These are phyloP conservation scores for Simalia tracyae DNA, from an alignment of 2,797 vertebrate species.

Conservation along the genomic window DNA sequence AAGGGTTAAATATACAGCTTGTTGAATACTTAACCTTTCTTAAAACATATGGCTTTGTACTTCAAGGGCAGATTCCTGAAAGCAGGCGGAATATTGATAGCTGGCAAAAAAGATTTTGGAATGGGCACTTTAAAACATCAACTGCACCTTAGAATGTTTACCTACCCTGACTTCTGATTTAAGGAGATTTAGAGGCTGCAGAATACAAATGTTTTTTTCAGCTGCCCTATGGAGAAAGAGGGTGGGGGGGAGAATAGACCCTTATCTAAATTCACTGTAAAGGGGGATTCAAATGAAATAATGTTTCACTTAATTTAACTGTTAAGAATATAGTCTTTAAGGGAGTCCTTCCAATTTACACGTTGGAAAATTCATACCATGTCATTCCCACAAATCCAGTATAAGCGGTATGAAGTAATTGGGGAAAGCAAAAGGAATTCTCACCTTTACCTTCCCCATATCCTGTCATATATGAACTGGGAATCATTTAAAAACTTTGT, in stretches of 20 bases:
- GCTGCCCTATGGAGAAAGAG: background rate
- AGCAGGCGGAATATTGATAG: constrained; percentile 47
- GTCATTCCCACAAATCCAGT: background rate
- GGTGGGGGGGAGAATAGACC: background rate
- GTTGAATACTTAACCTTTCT: constrained; percentile 56
- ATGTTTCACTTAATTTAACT: background rate
- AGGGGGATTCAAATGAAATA: background rate
- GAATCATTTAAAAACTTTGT: constrained; percentile 13
- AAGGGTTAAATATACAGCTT: constrained; percentile 64
- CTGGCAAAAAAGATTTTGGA: constrained; percentile 7
- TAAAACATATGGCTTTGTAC: constrained; percentile 68
- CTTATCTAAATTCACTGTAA: background rate
- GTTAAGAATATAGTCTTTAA: background rate
- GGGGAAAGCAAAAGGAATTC: background rate
- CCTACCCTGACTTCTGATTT: background rate
- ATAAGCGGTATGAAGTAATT: background rate
- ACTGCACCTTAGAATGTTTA: constrained; percentile 20
- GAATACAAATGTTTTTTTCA: background rate
- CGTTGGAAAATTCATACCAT: background rate
- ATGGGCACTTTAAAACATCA: constrained; percentile 56
- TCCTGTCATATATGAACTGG: background rate
- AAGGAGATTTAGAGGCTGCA: background rate
- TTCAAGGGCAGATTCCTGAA: constrained; percentile 56
- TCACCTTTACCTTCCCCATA: background rate
- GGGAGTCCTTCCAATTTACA: fast-evolving